Percentiles rank a stretch among this genome's conserved stretches.
Conservation (phyloP, 2,113 vertebrate genomes). For the Telmatochromis bifrenatus region DNA sequence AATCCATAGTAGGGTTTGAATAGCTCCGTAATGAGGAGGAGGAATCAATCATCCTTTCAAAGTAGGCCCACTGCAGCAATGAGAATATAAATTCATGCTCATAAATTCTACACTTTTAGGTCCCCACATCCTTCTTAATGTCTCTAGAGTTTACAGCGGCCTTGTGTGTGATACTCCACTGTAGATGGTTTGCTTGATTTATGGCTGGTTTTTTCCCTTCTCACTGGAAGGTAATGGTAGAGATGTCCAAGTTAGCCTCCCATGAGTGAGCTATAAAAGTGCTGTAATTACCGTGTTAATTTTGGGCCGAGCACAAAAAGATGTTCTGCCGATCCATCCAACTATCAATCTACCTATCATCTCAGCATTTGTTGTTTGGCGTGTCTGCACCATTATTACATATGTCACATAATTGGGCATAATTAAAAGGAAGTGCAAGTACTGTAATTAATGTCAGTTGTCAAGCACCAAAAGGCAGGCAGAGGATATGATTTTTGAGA, state of each 20-base stretch:
- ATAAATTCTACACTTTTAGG: slow-evolving; percentile 55
- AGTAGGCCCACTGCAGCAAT: slow-evolving; percentile 47
- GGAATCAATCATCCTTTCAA: slow-evolving; percentile 61
- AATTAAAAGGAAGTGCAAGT: slow-evolving; percentile 71
- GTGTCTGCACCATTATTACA: slow-evolving; percentile 61
- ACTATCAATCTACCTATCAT: slow-evolving; percentile 73
- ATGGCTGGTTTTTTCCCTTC: neutral
- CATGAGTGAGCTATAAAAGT: slow-evolving; percentile 50
- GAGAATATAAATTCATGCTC: slow-evolving; percentile 52
- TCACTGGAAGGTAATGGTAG: slow-evolving; percentile 26
- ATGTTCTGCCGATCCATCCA: slow-evolving; percentile 57
- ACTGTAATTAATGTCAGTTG: slow-evolving; percentile 75
- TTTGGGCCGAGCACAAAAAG: slow-evolving; percentile 61
- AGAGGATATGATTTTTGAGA: slow-evolving; percentile 52
- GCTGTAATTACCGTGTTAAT: slow-evolving; percentile 66
- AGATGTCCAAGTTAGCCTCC: slow-evolving; percentile 43
- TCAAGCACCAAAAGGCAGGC: slow-evolving; percentile 53
- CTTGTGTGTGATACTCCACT: slow-evolving; percentile 20
- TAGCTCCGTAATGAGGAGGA: slow-evolving; percentile 57
- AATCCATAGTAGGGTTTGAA: slow-evolving; percentile 55
- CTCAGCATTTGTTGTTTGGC: slow-evolving; percentile 40
- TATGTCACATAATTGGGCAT: slow-evolving; percentile 66
- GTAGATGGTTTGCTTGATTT: slow-evolving; percentile 40
- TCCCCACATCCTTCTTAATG: slow-evolving; percentile 48
- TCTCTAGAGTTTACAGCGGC: slow-evolving; percentile 41